Evolutionary conservation across 2,888 invertebrate genomes (phyloP), one percentile per base, ranked within the genome.

Genomic region (Plagodis dolabraria): DNA sequence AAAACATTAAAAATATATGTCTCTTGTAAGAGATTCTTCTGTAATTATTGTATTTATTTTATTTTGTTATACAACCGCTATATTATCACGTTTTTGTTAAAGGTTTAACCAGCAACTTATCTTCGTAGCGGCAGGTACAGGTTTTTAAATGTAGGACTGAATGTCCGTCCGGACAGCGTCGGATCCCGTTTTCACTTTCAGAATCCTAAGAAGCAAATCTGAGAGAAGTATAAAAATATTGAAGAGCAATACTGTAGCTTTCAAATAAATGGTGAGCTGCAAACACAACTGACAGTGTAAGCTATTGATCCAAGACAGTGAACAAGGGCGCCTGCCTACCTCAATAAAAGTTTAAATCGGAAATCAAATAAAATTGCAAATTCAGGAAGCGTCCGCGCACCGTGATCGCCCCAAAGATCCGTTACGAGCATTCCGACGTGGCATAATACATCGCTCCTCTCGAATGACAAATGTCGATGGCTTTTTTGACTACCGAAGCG

Each of bases 401-500:
- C 49, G 47, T 44, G 60, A 61, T 53, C 71, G 74, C 69, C 72
- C 70, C 73, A 64, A 62, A 67, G 75, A 69, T 76, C 70, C 70
- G 77, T 76, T 71, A 75, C 76, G 69, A 36, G 68, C 68, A 57
- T 57, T 61, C 68, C 70, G 74, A 73, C 76, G 75, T 72, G 71
- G 70, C 72, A 68, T 73, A 71, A 74, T 72, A 74, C 72, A 73
- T 74, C 72, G 74, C 74, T 73, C 72, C 77, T 75, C 75, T 75
- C 75, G 80, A 82, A 82, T 82, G 82, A 82, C 85, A 84, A 85
- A 82, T 79, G 80, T 75, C 82, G 77, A 83, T 77, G 78, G 78
- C 78, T 83, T 83, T 85, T 83, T 82, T 82, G 80, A 76, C 73
- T 70, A 75, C 64, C 67, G 73, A 73, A 75, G 75, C 72, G 75